These are phyloP conservation scores for Lathamus discolor DNA, from an alignment of 2,113 vertebrate genomes.

Conservation along the genomic window DNA sequence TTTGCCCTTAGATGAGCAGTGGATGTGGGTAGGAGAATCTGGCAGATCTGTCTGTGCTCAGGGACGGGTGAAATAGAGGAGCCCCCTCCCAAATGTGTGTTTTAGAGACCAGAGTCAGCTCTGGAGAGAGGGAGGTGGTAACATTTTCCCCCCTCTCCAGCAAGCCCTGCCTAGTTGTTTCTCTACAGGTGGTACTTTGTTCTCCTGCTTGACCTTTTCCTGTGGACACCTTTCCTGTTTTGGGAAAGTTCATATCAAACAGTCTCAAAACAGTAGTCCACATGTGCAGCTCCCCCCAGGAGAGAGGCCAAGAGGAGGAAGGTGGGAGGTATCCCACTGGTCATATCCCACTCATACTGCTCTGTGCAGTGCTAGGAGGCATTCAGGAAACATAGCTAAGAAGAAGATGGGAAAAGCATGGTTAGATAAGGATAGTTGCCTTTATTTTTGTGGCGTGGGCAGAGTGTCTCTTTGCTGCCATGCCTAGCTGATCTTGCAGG, in stretches of 20 bases:
- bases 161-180: background rate
- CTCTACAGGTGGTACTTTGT: background rate
- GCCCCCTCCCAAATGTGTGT: background rate
- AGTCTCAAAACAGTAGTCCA: accelerated
- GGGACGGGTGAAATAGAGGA: background rate
- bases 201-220: background rate
- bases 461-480: background rate
- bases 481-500: background rate
- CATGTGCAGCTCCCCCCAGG: background rate
- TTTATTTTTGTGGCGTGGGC: background rate
- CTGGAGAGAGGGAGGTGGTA: background rate
- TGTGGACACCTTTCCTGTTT: background rate
- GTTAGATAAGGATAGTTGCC: background rate
- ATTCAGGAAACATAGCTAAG: background rate
- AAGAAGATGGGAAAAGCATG: background rate
- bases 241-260: background rate
- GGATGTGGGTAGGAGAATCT: background rate
- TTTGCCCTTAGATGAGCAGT: background rate
- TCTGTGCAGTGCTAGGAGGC: background rate
- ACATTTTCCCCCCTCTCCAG: background rate
- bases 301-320: background rate
- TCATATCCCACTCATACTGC: background rate
- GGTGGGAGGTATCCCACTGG: background rate
- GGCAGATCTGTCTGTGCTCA: background rate
- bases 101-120: background rate